Base-by-base conservation (phyloP, 2,797 vertebrate genomes). In the Melanotaenia parkinsoni region DNA sequence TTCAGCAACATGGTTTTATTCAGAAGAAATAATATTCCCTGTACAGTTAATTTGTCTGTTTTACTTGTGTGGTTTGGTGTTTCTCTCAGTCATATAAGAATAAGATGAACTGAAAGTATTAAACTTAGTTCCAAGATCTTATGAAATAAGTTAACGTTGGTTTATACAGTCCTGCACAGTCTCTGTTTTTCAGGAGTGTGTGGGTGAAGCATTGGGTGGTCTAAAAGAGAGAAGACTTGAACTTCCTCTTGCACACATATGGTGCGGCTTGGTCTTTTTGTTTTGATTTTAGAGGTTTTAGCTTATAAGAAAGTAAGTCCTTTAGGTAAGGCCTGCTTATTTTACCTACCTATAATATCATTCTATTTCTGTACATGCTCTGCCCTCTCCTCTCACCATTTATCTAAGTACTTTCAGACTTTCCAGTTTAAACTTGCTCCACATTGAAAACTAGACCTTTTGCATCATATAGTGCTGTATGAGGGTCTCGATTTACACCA, bases 191-290 rank as follows among this genome's bases (percentile, higher is more conserved):
- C 86, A 91, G 88, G 86, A 76, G 88, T 85, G 90, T 92, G 93
- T 92, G 92, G 91, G 91, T 91, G 89, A 88, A 91, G 73, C 89
- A 20, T 79, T 95, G 95, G 94, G 94, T 95, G 94, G 95, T 95
- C 94, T 85, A 77, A 85, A 86, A 75, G 75, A 85, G 86, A 89
- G 86, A 88, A 88, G 88, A 86, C 82, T 74, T 66, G 50, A 83
- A 88, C 89, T 93, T 94, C 92, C 94, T 94, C 87, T 90, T 83
- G 87, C 90, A 88, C 92, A 94, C 94, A 94, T 90, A 92, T 94
- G 94, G 91, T 94, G 93, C 67, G 92, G 93, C 89, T 91, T 90
- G 91, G 90, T 86, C 91, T 91, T 93, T 89, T 91, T 93, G 93
- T 95, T 94, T 94, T 92, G 91, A 90, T 94, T 94, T 93, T 82